Percentiles rank a stretch among this genome's conserved stretches.
These are phyloP conservation scores for Aratinga solstitialis DNA, from an alignment of 2,797 vertebrate genomes.

Conservation along the genomic window DNA sequence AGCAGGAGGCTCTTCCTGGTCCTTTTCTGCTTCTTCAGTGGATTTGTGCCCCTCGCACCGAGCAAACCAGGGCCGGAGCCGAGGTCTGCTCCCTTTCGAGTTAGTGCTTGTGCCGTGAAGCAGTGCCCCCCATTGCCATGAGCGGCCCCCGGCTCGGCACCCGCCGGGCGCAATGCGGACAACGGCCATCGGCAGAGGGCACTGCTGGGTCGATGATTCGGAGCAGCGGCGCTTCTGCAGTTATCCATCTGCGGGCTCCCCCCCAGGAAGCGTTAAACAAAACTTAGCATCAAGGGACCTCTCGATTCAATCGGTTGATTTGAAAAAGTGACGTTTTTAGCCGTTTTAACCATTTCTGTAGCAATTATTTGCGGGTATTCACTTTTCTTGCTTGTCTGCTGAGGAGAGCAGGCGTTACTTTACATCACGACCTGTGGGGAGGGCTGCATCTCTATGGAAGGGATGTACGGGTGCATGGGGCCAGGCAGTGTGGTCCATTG, in stretches of 20 bases:
- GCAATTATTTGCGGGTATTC: neutral
- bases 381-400: rapidly evolving
- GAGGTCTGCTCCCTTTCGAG: rapidly evolving
- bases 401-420: rapidly evolving
- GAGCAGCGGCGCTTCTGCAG: neutral
- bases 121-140: rapidly evolving
- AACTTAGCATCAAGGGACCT: neutral
- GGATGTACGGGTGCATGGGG: rapidly evolving
- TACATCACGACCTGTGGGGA: rapidly evolving
- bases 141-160: rapidly evolving
- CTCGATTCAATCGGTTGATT: neutral
- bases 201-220: neutral
- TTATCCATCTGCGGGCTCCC: neutral
- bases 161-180: rapidly evolving
- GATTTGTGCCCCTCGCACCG: rapidly evolving
- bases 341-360: neutral
- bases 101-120: rapidly evolving
- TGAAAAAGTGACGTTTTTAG: neutral
- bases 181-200: neutral
- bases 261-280: neutral
- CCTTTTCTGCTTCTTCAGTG: rapidly evolving
- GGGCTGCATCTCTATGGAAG: neutral
- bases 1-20: rapidly evolving
- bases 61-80: neutral
- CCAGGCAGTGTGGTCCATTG: rapidly evolving